These are phyloP conservation scores for Silurus aristotelis DNA, from an alignment of 2,797 vertebrate species.

Conservation along the genomic window DNA sequence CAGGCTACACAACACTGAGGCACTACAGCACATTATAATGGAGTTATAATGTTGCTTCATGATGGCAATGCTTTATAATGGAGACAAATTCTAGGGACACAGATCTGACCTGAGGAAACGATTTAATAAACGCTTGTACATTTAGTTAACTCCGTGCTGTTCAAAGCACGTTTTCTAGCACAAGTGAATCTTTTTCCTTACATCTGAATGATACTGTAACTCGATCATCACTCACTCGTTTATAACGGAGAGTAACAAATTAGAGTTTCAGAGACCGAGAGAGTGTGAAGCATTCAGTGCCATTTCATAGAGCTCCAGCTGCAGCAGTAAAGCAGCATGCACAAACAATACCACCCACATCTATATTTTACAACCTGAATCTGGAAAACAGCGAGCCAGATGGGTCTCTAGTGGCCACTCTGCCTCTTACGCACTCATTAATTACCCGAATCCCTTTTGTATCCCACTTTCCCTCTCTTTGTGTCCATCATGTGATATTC, in stretches of 20 bases:
- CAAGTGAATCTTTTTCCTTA: too few species aligned
- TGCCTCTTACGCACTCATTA: slow-evolving; percentile 18
- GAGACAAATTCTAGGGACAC: neutral
- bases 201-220: neutral
- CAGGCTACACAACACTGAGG: neutral
- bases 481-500: slow-evolving; percentile 5
- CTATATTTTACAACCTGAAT: slow-evolving; percentile 40
- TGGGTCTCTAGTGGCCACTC: slow-evolving; percentile 43
- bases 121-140: neutral
- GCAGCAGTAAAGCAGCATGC: slow-evolving; percentile 41
- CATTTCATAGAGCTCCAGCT: slow-evolving; percentile 34
- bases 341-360: slow-evolving; percentile 36
- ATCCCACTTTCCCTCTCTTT: slow-evolving; percentile 22
- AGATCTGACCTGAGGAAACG: neutral
- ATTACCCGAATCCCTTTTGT: slow-evolving; percentile 23
- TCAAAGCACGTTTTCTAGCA: neutral
- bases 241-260: neutral
- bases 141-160: neutral
- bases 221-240: neutral
- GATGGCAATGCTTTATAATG: neutral
- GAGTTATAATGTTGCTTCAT: neutral
- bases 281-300: neutral
- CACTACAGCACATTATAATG: neutral
- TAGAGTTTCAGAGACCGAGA: neutral
- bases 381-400: slow-evolving; percentile 31